Evolutionary conservation across 2,888 invertebrate genomes (phyloP), one percentile per base, ranked within the genome.

Genomic region (Gymnocheta viridis): DNA sequence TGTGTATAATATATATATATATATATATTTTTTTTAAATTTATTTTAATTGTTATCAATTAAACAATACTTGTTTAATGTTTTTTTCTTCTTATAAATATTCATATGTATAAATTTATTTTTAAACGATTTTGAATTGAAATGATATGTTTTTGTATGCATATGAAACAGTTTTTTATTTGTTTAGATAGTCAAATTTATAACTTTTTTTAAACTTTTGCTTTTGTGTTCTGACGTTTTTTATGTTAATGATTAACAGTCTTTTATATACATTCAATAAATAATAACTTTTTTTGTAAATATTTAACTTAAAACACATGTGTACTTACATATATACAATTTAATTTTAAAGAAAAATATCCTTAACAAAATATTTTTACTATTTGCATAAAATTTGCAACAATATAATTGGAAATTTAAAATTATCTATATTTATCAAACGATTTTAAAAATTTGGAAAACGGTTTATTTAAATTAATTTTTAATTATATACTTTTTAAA

Each of bases 111-210:
- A 72, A 74, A 64, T 78, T 78, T 49, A 38, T 44, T 69, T 82
- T 41, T 29, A 27, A 66, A 73, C 73, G 56, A 44, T 60, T 74
- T 47, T 70, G 44, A 17, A 73, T 73, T 49, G 29, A 79, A 76
- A 85, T 82, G 85, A 82, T 85, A 82, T 79, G 85, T 85, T 76
- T 58, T 66, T 64, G 56, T 79, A 19, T 64, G 27, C 29, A 10
- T 70, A 66, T 74, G 58, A 82, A 79, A 70, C 67, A 67, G 19
- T 56, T 49, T n/a, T n/a, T n/a, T 70, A n/a, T 14, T 77, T 60
- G 10, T 24, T 19, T 35, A 12, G 27, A 44, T 41, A 44, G 41
- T 73, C 10, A 64, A 47, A 60, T 60, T 67, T 58, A 32, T 29
- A 32, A 51, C 60, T 32, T 41, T 54, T 12, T 17, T 29, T 9